A percentile compares a stretch with the other conserved stretches of the same genome.
phyloP scores from a whole-genome alignment of 2,113 vertebrate genomes.

The Xyrauchen texanus region DNA sequence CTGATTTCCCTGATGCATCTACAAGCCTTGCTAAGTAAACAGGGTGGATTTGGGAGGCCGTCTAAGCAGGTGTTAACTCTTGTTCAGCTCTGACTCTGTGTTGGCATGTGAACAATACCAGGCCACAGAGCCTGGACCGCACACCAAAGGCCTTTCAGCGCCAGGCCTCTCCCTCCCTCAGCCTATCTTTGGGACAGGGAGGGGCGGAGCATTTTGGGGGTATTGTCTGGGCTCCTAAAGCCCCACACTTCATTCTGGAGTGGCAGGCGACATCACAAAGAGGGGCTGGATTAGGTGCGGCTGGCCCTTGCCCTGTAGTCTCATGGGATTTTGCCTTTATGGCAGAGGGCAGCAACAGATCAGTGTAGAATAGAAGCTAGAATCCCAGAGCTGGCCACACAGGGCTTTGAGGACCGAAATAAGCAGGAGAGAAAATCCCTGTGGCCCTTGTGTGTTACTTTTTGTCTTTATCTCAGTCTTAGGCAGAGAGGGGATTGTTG shows the following conservation, averaged over 20 bases:
- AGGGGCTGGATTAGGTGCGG: constrained; percentile 53
- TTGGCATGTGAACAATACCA: constrained; percentile 60
- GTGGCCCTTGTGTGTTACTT: constrained; percentile 35
- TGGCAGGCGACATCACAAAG: constrained; percentile 54
- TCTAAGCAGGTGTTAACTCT: constrained; percentile 62
- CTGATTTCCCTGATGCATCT: constrained; percentile 54
- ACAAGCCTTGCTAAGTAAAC: constrained; percentile 57
- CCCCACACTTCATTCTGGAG: constrained; percentile 55
- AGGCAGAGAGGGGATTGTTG: constrained; percentile 33
- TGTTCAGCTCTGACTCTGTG: constrained; percentile 57
- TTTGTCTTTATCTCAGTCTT: constrained; percentile 39
- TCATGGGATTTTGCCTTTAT: constrained; percentile 59
- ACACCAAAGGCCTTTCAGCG: constrained; percentile 56
- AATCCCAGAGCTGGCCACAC: constrained; percentile 50
- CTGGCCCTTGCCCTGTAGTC: constrained; percentile 53
- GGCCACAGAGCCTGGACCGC: constrained; percentile 40
- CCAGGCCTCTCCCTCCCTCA: constrained; percentile 42
- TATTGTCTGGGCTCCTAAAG: constrained; percentile 55
- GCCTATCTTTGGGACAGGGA: constrained; percentile 42
- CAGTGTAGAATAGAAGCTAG: constrained; percentile 41
- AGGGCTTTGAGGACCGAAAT: constrained; percentile 48
- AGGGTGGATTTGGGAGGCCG: constrained; percentile 54
- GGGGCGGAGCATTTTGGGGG: constrained; percentile 42
- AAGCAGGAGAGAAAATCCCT: constrained; percentile 53
- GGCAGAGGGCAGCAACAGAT: constrained; percentile 55